A percentile compares a stretch with the other conserved stretches of the same genome.
These are phyloP conservation scores for Andrena camellia DNA, from an alignment of 2,888 invertebrate species.

Conservation along the genomic window DNA sequence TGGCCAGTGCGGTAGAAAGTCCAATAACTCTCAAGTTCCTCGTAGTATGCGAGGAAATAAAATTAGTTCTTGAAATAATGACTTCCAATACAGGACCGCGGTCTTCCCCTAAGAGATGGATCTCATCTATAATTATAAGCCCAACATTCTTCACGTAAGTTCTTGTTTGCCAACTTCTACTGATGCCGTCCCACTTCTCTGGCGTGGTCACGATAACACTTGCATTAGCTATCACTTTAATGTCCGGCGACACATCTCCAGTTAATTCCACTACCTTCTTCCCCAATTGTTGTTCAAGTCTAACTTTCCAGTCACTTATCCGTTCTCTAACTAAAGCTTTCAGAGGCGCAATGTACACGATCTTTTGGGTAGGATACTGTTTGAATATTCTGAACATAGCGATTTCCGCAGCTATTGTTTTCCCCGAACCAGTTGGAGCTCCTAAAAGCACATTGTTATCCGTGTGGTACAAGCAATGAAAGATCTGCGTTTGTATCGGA, in stretches of 20 bases:
- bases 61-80: slow-evolving; percentile 98
- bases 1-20: slow-evolving; percentile 98
- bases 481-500: slow-evolving; percentile 99
- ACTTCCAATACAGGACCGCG: slow-evolving; percentile 97
- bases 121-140: slow-evolving; percentile 98
- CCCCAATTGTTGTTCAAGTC: slow-evolving; percentile 90
- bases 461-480: slow-evolving; percentile 97
- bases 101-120: slow-evolving; percentile 97
- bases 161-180: slow-evolving; percentile 98
- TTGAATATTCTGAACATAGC: slow-evolving; percentile 97
- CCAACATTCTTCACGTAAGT: slow-evolving; percentile 97
- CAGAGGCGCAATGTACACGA: slow-evolving; percentile 99
- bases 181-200: slow-evolving; percentile 99
- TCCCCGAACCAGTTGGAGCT: slow-evolving; percentile 98
- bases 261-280: slow-evolving; percentile 98
- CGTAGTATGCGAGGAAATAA: slow-evolving; percentile 96
- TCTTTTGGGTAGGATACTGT: slow-evolving; percentile 92
- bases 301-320: slow-evolving; percentile 96
- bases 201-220: slow-evolving; percentile 99
- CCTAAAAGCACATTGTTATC: slow-evolving; percentile 97
- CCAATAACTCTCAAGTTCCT: slow-evolving; percentile 95
- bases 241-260: slow-evolving; percentile 96
- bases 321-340: slow-evolving; percentile 99
- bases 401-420: slow-evolving; percentile 99
- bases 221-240: slow-evolving; percentile 92